phyloP scores from a whole-genome alignment of 2,113 vertebrate genomes.

The Pangasianodon gigas region DNA sequence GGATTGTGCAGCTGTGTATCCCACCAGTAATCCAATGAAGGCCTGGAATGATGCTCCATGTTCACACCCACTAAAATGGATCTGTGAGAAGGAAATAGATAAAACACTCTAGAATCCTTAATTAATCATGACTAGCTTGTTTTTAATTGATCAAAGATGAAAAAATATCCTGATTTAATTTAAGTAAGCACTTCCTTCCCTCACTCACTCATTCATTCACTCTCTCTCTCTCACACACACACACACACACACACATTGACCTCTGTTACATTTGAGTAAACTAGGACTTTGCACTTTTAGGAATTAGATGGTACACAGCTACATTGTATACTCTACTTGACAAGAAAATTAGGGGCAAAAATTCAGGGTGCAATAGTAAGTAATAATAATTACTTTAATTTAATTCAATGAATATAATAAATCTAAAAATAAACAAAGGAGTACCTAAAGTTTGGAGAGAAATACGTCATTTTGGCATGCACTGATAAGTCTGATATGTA shows the following conservation, averaged over 20 bases:
- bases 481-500: neutral
- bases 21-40: conserved; percentile 58
- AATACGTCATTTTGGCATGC: neutral
- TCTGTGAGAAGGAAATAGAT: conserved; percentile 66
- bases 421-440: too few species aligned
- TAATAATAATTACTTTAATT: too few species aligned
- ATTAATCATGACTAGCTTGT: neutral
- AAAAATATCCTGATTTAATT: neutral
- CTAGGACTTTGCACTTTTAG: neutral
- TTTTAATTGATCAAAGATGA: neutral
- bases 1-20: conserved; percentile 68
- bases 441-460: too few species aligned
- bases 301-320: neutral
- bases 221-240: neutral
- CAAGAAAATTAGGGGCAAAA: neutral
- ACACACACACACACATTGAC: neutral
- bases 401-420: too few species aligned
- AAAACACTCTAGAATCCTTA: conserved; percentile 12
- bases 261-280: neutral
- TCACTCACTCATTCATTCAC: neutral
- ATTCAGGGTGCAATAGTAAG: neutral
- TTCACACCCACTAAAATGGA: conserved; percentile 64
- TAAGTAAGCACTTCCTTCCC: neutral
- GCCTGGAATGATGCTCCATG: conserved; percentile 73
- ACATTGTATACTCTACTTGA: neutral